These are phyloP conservation scores for Sarcophaga caerulescens DNA, from an alignment of 2,888 invertebrate species.

Conservation along the genomic window DNA sequence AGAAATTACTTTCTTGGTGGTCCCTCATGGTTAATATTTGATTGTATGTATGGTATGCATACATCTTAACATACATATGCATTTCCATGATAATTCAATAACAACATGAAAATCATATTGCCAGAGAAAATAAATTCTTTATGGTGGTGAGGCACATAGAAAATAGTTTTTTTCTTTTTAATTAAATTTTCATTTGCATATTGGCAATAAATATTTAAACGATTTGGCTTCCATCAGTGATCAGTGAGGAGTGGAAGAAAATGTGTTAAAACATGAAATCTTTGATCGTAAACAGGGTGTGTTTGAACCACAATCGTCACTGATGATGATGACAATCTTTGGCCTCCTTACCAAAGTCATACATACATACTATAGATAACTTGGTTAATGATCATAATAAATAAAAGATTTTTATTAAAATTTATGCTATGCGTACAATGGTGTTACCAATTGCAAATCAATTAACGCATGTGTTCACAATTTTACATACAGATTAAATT, in stretches of 20 bases:
- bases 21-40: neutral
- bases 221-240: constrained; percentile 9
- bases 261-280: constrained; percentile 38
- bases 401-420: constrained; percentile 28
- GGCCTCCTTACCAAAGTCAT: neutral
- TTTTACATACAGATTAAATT: constrained; percentile 24
- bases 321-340: constrained; percentile 29
- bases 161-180: constrained; percentile 44
- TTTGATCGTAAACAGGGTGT: constrained; percentile 26
- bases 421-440: constrained; percentile 62
- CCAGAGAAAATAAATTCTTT: constrained; percentile 50
- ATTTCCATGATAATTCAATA: constrained; percentile 27
- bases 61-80: neutral
- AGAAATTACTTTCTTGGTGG: constrained; percentile 35
- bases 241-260: neutral
- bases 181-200: constrained; percentile 66
- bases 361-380: neutral
- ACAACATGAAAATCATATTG: constrained; percentile 19
- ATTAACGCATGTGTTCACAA: constrained; percentile 59
- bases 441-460: constrained; percentile 65
- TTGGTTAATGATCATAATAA: constrained; percentile 35
- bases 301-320: constrained; percentile 30
- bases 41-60: too few relatives aligned
- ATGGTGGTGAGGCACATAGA: neutral
- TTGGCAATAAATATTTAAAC: constrained; percentile 54